Percentiles rank a stretch among this genome's conserved stretches.
phyloP scores from a whole-genome alignment of 2,888 invertebrate genomes.

The Pemphredon lugubris region DNA sequence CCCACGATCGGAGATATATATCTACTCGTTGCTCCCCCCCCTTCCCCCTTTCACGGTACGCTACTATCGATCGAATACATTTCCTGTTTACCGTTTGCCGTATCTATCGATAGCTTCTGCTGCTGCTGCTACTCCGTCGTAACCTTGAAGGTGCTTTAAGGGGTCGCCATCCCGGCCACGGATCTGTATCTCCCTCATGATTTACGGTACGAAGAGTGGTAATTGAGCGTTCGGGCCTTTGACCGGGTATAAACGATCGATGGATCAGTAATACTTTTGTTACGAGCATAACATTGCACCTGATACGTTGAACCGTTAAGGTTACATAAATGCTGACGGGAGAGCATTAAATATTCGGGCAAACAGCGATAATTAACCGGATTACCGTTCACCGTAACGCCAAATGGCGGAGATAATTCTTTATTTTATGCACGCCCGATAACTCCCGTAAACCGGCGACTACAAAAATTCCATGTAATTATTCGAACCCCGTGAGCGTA shows the following conservation, averaged over 20 bases:
- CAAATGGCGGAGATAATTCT: too few species aligned
- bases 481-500: too few species aligned
- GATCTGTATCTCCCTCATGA: slow-evolving; percentile 71
- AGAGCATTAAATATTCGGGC: too few species aligned
- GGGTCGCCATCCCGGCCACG: slow-evolving; percentile 64
- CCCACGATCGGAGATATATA: slow-evolving; percentile 69
- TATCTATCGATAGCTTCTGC: slow-evolving; percentile 65
- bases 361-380: too few species aligned
- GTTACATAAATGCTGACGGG: too few species aligned
- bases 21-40: slow-evolving; percentile 32
- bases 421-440: too few species aligned
- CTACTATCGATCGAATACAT: slow-evolving; percentile 64
- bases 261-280: slow-evolving; percentile 32
- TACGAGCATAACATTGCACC: slow-evolving; percentile 1
- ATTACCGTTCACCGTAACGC: too few species aligned
- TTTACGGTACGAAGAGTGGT: slow-evolving; percentile 62
- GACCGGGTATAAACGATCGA: slow-evolving; percentile 21
- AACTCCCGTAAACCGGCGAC: too few species aligned
- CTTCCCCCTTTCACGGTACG: slow-evolving; percentile 22
- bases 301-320: neutral
- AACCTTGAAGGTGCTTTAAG: slow-evolving; percentile 68
- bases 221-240: slow-evolving; percentile 63
- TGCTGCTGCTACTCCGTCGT: slow-evolving; percentile 50
- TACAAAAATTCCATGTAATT: too few species aligned
- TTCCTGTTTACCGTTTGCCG: slow-evolving; percentile 71